Evolutionary conservation across 2,888 invertebrate species (phyloP).

Genomic region (Dastarcus helophoroides): DNA sequence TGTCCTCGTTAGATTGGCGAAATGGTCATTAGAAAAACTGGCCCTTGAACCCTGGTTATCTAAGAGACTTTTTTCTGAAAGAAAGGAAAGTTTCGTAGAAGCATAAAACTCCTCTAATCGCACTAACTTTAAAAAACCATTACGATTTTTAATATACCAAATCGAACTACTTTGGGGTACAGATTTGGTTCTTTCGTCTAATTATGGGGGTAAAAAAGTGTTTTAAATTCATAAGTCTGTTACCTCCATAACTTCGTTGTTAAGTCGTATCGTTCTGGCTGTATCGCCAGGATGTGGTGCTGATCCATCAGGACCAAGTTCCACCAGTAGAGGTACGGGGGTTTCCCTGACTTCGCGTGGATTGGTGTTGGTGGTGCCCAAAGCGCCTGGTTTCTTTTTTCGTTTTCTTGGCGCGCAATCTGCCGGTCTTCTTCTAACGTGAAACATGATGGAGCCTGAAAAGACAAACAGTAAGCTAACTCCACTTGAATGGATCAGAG

Average conservation of each 20-base stretch:
- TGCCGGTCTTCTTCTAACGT: constrained; percentile 84
- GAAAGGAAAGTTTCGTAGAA: no score
- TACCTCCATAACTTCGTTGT: constrained; percentile 56
- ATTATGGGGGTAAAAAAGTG: constrained; percentile 5
- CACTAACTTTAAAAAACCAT: constrained; percentile 1
- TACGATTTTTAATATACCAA: not conserved
- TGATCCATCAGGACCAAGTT: constrained; percentile 70
- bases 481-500: no score
- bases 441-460: constrained; percentile 93
- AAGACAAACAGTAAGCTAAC: no score
- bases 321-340: constrained; percentile 58
- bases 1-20: no score
- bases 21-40: no score
- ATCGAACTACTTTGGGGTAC: no score
- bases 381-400: constrained; percentile 59
- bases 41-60: no score
- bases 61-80: no score
- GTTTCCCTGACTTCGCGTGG: constrained; percentile 46
- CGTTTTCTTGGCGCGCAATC: constrained; percentile 84
- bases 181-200: constrained; percentile 5
- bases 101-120: no score
- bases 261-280: constrained; percentile 50
- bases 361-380: constrained; percentile 38
- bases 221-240: constrained; percentile 1
- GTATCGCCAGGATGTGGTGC: constrained; percentile 48